Conservation (phyloP, 2,888 invertebrate genomes). For the Cephus rjabovi region DNA sequence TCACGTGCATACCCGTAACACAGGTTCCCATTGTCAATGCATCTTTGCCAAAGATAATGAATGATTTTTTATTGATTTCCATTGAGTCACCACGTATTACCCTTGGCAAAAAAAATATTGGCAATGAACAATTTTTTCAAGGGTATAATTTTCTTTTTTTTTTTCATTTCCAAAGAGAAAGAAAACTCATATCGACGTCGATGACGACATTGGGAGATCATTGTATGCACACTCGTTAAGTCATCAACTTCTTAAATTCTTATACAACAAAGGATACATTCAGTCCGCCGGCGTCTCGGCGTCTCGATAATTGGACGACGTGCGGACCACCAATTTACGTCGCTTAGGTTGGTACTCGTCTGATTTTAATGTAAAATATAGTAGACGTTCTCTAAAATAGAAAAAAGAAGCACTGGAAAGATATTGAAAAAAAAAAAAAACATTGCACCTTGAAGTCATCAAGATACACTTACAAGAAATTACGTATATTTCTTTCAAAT, state of each 20-base stretch:
- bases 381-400: background rate
- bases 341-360: background rate
- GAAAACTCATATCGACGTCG: background rate
- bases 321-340: background rate
- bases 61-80: too few species aligned
- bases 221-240: background rate
- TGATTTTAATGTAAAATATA: constrained; percentile 1
- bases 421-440: background rate
- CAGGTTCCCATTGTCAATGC: too few species aligned
- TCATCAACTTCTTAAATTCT: background rate
- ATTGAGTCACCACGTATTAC: too few species aligned
- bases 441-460: background rate
- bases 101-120: too few species aligned
- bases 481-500: background rate
- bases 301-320: background rate
- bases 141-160: too few species aligned
- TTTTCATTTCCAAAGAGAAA: background rate
- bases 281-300: background rate
- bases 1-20: background rate
- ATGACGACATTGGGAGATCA: background rate
- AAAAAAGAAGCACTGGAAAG: background rate
- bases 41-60: too few species aligned
- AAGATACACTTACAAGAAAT: background rate
- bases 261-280: background rate
- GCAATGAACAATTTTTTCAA: too few species aligned